Base-by-base conservation (phyloP, 1,140 invertebrate genomes). In the Drosophila varians region DNA sequence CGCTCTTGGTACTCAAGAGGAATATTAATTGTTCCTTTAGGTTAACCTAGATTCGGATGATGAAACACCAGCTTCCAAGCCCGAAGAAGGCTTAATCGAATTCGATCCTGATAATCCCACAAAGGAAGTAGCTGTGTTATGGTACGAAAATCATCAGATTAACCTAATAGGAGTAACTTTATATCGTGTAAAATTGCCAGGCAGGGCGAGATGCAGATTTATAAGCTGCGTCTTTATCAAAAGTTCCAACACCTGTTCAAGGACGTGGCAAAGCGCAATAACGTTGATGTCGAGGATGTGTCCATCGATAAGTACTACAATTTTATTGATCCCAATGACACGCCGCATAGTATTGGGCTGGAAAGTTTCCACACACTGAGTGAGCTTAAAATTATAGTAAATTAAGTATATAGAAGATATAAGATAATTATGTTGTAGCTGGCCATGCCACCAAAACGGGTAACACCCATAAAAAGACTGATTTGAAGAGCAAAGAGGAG, bases 1-100 rank as follows among this genome's bases (percentile, higher is more conserved):
- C n/a, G n/a, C n/a, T n/a, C n/a, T n/a, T n/a, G n/a, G n/a, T n/a
- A n/a, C n/a, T n/a, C n/a, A n/a, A n/a, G n/a, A n/a, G n/a, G n/a
- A n/a, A n/a, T n/a, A n/a, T n/a, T n/a, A 5, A 4, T n/a, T 11
- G 14, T 3, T 21, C 11, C 1, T 34, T 0, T 19, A 86, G 76
- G 34, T 90, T 5, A 74, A 73, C n/a, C 55, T 90, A 0, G 72
- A 90, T 21, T 90, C 88, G 0, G 88, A 90, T 51, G 77, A 60
- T 0, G 88, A 90, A 8, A 5, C 7, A 0, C 8, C 34, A 3
- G 9, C 9, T 3, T 9, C 42, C 19, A 28, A 45, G 38, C 36
- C 38, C 3, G 16, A 18, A 16, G 23, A 52, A 19, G 38, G 42
- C 1, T 3, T 14, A 4, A 31, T 45, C 25, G 46, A 4, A 3